Conservation (phyloP, 2,113 vertebrate species). For the Fukomys damarensis region DNA sequence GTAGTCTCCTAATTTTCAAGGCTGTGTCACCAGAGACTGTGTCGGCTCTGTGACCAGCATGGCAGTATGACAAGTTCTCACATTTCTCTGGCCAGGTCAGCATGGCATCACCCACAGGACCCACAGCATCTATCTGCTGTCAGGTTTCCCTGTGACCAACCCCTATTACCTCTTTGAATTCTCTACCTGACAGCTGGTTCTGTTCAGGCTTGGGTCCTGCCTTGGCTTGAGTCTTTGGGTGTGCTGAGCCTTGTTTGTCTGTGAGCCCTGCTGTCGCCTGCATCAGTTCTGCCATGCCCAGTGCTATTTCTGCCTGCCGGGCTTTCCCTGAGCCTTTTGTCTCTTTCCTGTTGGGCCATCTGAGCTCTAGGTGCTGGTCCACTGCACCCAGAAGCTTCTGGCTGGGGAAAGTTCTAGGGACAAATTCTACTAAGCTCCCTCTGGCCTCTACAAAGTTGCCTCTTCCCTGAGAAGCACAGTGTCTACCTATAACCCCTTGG, state of each 20-base stretch:
- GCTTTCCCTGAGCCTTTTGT: neutral
- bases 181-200: neutral
- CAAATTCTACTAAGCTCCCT: neutral
- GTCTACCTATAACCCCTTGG: neutral
- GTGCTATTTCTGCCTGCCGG: neutral
- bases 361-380: neutral
- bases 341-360: neutral
- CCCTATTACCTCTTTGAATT: neutral
- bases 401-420: neutral
- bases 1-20: neutral
- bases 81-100: neutral
- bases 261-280: neutral
- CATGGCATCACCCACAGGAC: neutral
- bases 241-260: neutral
- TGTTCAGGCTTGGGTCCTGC: neutral
- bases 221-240: neutral
- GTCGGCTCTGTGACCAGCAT: rapidly evolving
- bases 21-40: neutral
- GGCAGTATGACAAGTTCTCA: neutral
- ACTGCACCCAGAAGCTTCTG: neutral
- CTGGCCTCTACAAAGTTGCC: neutral
- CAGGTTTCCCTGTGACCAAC: neutral
- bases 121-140: neutral
- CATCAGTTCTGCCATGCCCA: neutral
- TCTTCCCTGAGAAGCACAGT: neutral